Evolutionary conservation across 2,797 vertebrate genomes (phyloP).

Genomic region (Thamnophis elegans): DNA sequence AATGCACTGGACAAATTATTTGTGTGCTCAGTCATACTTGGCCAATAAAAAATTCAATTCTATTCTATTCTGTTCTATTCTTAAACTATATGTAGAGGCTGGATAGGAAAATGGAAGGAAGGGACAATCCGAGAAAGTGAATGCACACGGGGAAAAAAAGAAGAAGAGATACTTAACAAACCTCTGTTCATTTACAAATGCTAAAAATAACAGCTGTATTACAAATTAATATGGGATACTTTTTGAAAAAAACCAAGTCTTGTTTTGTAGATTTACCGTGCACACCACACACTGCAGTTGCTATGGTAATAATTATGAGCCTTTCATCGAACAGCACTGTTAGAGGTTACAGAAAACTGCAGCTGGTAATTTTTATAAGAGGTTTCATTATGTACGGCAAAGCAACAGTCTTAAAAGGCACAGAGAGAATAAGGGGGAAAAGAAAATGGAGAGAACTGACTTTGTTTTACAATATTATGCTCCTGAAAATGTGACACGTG

Average conservation of each 20-base stretch:
- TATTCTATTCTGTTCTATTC: too few relatives aligned
- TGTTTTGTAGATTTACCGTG: slow-evolving; percentile 69
- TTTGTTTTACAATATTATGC: slow-evolving; percentile 32
- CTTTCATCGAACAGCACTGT: slow-evolving; percentile 72
- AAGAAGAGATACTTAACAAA: slow-evolving; percentile 46
- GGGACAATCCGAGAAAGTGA: not conserved
- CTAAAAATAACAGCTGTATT: slow-evolving; percentile 62
- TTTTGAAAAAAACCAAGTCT: slow-evolving; percentile 66
- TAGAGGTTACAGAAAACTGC: slow-evolving; percentile 69
- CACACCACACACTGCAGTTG: slow-evolving; percentile 73
- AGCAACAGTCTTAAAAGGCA: slow-evolving; percentile 50
- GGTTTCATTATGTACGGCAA: slow-evolving; percentile 57
- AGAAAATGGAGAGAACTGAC: not conserved
- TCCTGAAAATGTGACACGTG: not conserved
- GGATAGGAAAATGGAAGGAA: slow-evolving; percentile 33
- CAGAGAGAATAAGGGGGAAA: not conserved
- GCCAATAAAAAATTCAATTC: too few relatives aligned
- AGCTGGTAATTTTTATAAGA: slow-evolving; percentile 71
- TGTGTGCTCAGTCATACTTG: too few relatives aligned
- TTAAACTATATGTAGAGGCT: slow-evolving; percentile 47
- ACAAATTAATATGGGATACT: slow-evolving; percentile 58
- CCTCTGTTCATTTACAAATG: slow-evolving; percentile 54
- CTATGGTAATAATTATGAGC: slow-evolving; percentile 79
- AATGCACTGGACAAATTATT: too few relatives aligned
- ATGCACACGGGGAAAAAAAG: slow-evolving; percentile 20